Base-by-base conservation (phyloP, 2,113 vertebrate species). In the Sarotherodon lohbergeri region DNA sequence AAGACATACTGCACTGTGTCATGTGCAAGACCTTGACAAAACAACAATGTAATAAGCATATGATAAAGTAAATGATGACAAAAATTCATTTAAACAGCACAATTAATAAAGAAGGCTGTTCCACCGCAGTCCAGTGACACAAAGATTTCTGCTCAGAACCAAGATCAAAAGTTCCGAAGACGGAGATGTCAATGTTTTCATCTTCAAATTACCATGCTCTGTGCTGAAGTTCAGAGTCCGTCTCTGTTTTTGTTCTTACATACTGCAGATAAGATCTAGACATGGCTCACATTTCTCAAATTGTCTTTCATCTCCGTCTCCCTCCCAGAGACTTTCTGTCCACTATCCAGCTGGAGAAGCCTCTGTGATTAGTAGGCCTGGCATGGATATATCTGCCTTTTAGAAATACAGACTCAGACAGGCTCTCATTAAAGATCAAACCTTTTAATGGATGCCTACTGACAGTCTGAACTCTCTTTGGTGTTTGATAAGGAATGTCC, bases 301-400 rank as follows among this genome's bases (percentile, higher is more conserved):
- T 80, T 59, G 84, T 83, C 92, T 95, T 94, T 94, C 88, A 92
- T 95, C 92, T 90, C 48, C 8, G 36, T 71, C 86, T 90, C 85
- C 82, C 89, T 90, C 86, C 82, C 85, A n/a, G 36, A 82, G 59
- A 82, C 80, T 94, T 85, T 89, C 84, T 91, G 90, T 93, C 91
- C 93, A 92, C 81, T 90, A 91, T 94, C 94, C 91, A 93, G 90
- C 93, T 95, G 92, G 88, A 95, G 91, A 90, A 95, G 87, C 88
- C 88, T 93, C 90, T 83, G 84, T 93, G 93, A 95, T 96, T 94
- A 95, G 90, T 76, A 32, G 87, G 84, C 88, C 89, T 91, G 88
- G 90, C 80, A 76, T 91, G 85, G 66, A 83, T 76, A 83, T 68
- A 81, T 78, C 83, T 34, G 88, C 46, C 81, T 89, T 81, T 52